Conservation (phyloP, 2,888 invertebrate species). For the Pterobdella sp. region DNA sequence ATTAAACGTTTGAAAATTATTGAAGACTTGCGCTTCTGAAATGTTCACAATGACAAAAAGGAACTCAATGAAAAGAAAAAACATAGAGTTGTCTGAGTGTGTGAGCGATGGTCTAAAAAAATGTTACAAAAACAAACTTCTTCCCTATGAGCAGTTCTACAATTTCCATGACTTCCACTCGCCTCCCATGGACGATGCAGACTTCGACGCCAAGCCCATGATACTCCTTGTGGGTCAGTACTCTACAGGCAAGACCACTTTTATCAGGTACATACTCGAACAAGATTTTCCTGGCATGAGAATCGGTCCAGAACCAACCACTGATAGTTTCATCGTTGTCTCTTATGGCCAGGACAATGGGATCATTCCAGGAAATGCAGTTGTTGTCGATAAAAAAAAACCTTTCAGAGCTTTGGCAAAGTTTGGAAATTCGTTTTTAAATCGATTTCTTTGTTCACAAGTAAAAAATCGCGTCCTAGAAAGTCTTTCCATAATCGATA, state of each 20-base stretch:
- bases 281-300: conserved; percentile 91
- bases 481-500: conserved; percentile 91
- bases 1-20: no score
- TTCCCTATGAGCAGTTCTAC: conserved; percentile 51
- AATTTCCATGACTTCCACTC: conserved; percentile 53
- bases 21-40: not conserved
- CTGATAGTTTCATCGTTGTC: conserved; percentile 95
- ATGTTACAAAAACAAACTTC: conserved; percentile 40
- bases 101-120: conserved; percentile 89
- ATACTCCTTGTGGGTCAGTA: conserved; percentile 93
- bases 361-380: conserved; percentile 90
- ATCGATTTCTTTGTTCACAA: conserved; percentile 89
- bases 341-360: conserved; percentile 79
- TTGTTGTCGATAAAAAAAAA: conserved; percentile 95
- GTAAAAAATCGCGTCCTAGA: conserved; percentile 81
- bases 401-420: conserved; percentile 86
- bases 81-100: conserved; percentile 62
- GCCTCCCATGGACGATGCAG: conserved; percentile 65
- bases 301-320: conserved; percentile 96
- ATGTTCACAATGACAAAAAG: conserved; percentile 36
- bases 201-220: conserved; percentile 98
- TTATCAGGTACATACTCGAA: conserved; percentile 64
- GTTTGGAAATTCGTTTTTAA: conserved; percentile 95
- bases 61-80: conserved; percentile 42
- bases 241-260: conserved; percentile 76